These are phyloP conservation scores for Alloplasta piceator DNA, from an alignment of 2,888 invertebrate species.

Conservation along the genomic window DNA sequence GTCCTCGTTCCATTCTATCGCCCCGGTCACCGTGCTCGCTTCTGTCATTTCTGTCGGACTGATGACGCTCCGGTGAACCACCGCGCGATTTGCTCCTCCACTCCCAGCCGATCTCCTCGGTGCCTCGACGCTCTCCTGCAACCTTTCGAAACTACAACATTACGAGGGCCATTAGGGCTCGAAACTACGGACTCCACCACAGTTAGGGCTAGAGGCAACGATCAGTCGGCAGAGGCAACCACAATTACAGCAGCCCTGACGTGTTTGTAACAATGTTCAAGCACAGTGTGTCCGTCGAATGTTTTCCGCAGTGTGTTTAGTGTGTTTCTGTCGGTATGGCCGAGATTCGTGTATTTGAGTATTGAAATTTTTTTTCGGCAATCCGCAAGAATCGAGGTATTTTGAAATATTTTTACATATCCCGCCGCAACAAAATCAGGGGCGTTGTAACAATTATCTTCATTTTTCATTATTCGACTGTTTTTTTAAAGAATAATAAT, in stretches of 20 bases:
- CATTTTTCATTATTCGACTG: too few relatives aligned
- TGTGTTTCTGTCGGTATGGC: too few relatives aligned
- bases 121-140: slow-evolving; percentile 82
- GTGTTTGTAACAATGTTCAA: too few relatives aligned
- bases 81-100: slow-evolving; percentile 82
- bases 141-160: slow-evolving; percentile 83
- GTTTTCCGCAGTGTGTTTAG: too few relatives aligned
- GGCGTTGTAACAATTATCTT: too few relatives aligned
- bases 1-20: slow-evolving; percentile 71
- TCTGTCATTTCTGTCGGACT: slow-evolving; percentile 85
- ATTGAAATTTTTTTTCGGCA: background rate
- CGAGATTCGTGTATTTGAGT: too few relatives aligned
- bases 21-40: slow-evolving; percentile 48
- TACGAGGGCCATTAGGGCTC: slow-evolving; percentile 79
- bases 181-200: slow-evolving; percentile 78
- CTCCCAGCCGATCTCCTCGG: slow-evolving; percentile 81
- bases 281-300: too few relatives aligned
- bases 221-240: slow-evolving; percentile 67
- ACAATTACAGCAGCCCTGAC: slow-evolving; percentile 57
- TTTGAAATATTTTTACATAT: too few relatives aligned
- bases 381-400: too few relatives aligned
- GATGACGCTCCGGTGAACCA: slow-evolving; percentile 81
- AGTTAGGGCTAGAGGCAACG: slow-evolving; percentile 73
- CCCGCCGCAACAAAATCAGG: too few relatives aligned
- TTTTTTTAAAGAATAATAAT: too few relatives aligned